Evolutionary conservation across 2,113 vertebrate genomes (phyloP).

Genomic region (Stomatorhinus ivindoensis): DNA sequence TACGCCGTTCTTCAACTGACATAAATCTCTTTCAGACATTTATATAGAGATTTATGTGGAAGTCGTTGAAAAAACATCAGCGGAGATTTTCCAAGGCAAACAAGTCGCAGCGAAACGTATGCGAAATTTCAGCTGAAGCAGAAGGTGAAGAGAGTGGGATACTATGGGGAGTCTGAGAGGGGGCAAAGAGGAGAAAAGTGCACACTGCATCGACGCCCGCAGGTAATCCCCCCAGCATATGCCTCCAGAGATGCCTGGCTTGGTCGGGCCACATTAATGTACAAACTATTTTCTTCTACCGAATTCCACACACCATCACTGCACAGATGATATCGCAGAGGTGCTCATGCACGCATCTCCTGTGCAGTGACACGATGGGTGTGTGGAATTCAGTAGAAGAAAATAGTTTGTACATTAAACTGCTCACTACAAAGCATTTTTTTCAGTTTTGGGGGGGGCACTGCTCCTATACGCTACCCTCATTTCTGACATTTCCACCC

Average conservation of each 20-base stretch:
- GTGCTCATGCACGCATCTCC: too few species aligned
- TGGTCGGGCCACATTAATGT: not conserved
- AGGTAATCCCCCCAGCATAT: slow-evolving; percentile 3
- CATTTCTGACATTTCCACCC: not conserved
- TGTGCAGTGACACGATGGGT: too few species aligned
- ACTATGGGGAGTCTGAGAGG: slow-evolving; percentile 9
- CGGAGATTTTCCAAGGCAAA: not conserved
- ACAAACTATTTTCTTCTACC: not conserved
- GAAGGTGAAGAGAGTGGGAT: not conserved
- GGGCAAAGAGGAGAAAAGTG: not conserved
- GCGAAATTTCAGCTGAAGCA: not conserved
- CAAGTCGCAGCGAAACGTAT: not conserved
- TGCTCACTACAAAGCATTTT: not conserved
- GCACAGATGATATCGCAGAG: not conserved
- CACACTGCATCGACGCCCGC: not conserved
- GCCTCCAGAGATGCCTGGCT: slow-evolving; percentile 11
- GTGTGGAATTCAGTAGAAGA: too few species aligned
- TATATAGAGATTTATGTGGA: not conserved
- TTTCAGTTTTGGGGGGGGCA: not conserved
- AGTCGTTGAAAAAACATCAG: not conserved
- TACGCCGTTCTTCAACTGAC: not conserved
- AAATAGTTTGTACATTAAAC: too few species aligned
- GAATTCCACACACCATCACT: not conserved
- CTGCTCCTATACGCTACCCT: slow-evolving; percentile 16
- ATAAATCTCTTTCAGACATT: not conserved